Evolutionary conservation across 2,797 vertebrate species (phyloP).

Genomic region (Luscinia megarhynchos): DNA sequence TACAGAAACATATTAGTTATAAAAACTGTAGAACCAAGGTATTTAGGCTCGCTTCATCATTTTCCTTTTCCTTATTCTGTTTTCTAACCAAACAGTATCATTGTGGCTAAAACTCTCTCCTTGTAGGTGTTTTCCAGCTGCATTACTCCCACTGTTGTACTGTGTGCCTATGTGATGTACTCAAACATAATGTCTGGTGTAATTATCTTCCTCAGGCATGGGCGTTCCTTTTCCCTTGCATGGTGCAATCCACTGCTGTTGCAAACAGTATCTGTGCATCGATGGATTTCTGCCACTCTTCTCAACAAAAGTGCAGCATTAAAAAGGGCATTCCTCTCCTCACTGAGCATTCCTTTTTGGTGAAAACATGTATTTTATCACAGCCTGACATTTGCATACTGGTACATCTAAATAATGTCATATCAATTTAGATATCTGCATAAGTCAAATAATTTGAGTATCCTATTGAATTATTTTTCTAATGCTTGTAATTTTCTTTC

Average conservation of each 20-base stretch:
- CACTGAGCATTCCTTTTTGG: background rate
- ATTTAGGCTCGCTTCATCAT: background rate
- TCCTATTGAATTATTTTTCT: background rate
- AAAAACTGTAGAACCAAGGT: background rate
- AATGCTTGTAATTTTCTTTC: background rate
- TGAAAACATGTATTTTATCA: background rate
- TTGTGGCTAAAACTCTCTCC: constrained; percentile 37
- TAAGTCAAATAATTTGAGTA: background rate
- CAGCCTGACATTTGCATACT: background rate
- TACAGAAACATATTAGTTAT: background rate
- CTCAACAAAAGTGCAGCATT: background rate
- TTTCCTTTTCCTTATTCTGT: constrained; percentile 10
- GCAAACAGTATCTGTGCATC: background rate
- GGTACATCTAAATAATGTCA: background rate
- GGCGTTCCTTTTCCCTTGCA: constrained; percentile 21
- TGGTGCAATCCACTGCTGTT: background rate
- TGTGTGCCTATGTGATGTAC: constrained; percentile 51
- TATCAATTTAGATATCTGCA: background rate
- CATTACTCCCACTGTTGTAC: constrained; percentile 43
- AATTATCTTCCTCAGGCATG: constrained; percentile 46
- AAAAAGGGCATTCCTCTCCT: background rate
- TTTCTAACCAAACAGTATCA: constrained; percentile 48
- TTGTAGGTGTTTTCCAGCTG: constrained; percentile 63
- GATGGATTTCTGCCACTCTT: background rate
- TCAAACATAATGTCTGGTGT: constrained; percentile 52